Conservation (phyloP, 2,113 vertebrate species). For the Hypocryptadius cinnamomeus region DNA sequence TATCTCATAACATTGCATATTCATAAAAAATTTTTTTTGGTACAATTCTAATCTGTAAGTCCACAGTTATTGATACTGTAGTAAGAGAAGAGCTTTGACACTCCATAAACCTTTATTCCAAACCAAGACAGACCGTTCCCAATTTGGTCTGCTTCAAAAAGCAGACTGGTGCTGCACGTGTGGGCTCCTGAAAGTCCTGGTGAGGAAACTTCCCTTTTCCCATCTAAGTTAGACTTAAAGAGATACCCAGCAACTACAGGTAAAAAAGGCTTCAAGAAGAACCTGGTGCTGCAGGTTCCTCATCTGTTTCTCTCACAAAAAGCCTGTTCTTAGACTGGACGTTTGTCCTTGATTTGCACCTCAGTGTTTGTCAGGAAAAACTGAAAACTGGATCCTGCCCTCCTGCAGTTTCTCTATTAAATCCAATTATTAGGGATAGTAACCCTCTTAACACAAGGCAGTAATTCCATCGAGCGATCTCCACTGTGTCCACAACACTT, state of each 20-base stretch:
- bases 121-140: background rate
- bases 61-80: background rate
- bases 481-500: fast-evolving
- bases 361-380: background rate
- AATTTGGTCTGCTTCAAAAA: background rate
- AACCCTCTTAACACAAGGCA: background rate
- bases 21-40: background rate
- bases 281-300: background rate
- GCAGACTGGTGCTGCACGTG: background rate
- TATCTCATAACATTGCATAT: background rate
- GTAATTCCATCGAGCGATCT: background rate
- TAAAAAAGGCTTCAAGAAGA: background rate
- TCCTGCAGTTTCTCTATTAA: background rate
- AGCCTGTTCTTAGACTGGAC: background rate
- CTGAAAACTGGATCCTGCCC: background rate
- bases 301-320: background rate
- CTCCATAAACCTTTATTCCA: background rate
- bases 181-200: background rate
- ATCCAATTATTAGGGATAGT: background rate
- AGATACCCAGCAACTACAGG: background rate
- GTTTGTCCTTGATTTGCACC: background rate
- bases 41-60: background rate
- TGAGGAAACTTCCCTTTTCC: background rate
- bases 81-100: background rate
- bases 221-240: background rate